Evolutionary conservation across 1,140 invertebrate genomes (phyloP), one percentile per base, ranked within the genome.

Genomic region (Lasioglossum baleicum): DNA sequence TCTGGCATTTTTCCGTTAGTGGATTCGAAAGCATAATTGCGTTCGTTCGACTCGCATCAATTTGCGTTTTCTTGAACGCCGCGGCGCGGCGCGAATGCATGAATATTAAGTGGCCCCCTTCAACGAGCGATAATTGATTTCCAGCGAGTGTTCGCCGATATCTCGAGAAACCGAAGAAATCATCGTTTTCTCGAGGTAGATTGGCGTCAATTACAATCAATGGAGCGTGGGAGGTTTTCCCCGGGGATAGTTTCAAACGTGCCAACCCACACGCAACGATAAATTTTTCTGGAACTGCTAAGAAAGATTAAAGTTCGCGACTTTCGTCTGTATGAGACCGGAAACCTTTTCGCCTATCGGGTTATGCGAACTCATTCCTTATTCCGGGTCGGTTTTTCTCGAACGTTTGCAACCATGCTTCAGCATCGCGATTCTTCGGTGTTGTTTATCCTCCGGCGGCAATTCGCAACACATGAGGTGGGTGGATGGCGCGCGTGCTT

Each of bases 101-200:
- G 75, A 78, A 78, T 78, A 72, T 61, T 48, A 64, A 77, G 4
- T 0, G 58, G 48, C 4, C 31, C 42, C 11, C 48, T 31, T 35
- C 26, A 56, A 40, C 7, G 42, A 0, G 48, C 61, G 69, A 78
- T 73, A 65, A 78, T 78, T 73, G 69, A 78, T 78, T 73, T 15
- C 20, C n/a, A 63, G 13, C 42, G 42, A 26, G 13, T 20, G 17
- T 22, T n/a, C 20, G 17, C n/a, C 15, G 22, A 48, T 48, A 72
- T 31, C n/a, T 42, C 15, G 15, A 13, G 13, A n/a, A 11, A 3
- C 2, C 11, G 15, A 11, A 1, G 13, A 35, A 44, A 48, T 15
- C 26, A 13, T 4, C 56, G 40, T 15, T 56, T 40, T 17, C 51
- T 10, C 5, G 13, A 2, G 7, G n/a, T 13, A 35, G 31, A 42